A percentile compares a stretch with the other conserved stretches of the same genome.
phyloP scores from a whole-genome alignment of 2,113 vertebrate species.

The Psophia crepitans region DNA sequence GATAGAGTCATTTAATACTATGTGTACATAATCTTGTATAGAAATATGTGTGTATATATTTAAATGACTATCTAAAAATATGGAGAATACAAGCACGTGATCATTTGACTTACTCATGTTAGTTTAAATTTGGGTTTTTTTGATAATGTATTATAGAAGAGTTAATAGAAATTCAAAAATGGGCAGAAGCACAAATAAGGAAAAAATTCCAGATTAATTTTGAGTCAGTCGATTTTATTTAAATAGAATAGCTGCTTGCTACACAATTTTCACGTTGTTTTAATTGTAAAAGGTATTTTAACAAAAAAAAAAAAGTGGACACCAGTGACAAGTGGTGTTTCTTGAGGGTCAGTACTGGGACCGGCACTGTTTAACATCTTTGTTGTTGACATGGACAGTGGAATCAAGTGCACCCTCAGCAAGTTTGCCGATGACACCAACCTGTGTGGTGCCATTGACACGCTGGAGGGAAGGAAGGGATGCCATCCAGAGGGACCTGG shows the following conservation, averaged over 20 bases:
- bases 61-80: background rate
- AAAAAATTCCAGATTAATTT: background rate
- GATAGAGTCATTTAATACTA: background rate
- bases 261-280: background rate
- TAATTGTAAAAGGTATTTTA: background rate
- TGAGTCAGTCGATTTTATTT: background rate
- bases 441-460: too few relatives aligned
- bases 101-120: background rate
- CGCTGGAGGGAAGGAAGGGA: too few relatives aligned
- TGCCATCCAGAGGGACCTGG: too few relatives aligned
- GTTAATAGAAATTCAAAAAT: background rate
- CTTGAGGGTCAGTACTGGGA: too few relatives aligned
- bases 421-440: too few relatives aligned
- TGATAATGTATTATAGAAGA: background rate
- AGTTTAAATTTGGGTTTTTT: background rate
- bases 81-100: background rate
- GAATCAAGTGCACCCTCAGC: too few relatives aligned
- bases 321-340: too few relatives aligned
- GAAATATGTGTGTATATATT: background rate
- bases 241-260: background rate
- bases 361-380: too few relatives aligned
- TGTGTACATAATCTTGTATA: background rate
- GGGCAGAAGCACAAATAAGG: background rate
- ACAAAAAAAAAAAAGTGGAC: background rate
- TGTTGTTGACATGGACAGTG: too few relatives aligned